Conservation (phyloP, 1,140 invertebrate species). For the Brachionus manjavacas region DNA sequence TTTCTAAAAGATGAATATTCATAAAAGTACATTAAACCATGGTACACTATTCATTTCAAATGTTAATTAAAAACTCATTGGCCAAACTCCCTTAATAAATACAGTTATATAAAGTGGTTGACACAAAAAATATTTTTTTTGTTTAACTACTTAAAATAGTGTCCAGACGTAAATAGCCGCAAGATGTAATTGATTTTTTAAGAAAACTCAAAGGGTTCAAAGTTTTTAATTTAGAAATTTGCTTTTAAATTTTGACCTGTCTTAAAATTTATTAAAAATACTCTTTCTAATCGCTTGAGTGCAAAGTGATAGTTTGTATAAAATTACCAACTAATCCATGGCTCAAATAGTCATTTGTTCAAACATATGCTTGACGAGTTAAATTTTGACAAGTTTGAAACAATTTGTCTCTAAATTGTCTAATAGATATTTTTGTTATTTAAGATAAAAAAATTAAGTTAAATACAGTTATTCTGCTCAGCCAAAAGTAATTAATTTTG, state of each 20-base stretch:
- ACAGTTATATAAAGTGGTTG: conserved; percentile 15
- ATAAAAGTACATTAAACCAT: not conserved
- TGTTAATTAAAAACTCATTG: conserved; percentile 33
- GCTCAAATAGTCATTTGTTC: not conserved
- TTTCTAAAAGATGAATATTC: conserved; percentile 32
- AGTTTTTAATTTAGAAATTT: not conserved
- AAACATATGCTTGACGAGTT: not conserved
- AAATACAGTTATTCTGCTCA: not conserved
- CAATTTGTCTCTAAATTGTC: not conserved
- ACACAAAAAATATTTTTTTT: not conserved
- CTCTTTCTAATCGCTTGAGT: not conserved
- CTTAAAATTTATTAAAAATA: not conserved
- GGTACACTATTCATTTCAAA: conserved; percentile 2
- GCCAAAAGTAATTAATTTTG: not conserved
- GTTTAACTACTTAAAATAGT: not conserved
- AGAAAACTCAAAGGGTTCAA: not conserved
- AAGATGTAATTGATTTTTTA: conserved; percentile 17
- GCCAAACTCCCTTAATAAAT: not conserved
- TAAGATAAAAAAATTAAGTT: not conserved
- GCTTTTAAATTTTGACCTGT: not conserved
- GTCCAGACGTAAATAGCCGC: not conserved
- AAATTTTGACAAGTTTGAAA: not conserved
- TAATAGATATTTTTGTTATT: not conserved
- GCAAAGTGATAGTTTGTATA: not conserved
- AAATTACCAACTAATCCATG: not conserved